Percentiles rank a stretch among this genome's conserved stretches.
phyloP scores from a whole-genome alignment of 2,113 vertebrate species.

The Cepphus grylle region DNA sequence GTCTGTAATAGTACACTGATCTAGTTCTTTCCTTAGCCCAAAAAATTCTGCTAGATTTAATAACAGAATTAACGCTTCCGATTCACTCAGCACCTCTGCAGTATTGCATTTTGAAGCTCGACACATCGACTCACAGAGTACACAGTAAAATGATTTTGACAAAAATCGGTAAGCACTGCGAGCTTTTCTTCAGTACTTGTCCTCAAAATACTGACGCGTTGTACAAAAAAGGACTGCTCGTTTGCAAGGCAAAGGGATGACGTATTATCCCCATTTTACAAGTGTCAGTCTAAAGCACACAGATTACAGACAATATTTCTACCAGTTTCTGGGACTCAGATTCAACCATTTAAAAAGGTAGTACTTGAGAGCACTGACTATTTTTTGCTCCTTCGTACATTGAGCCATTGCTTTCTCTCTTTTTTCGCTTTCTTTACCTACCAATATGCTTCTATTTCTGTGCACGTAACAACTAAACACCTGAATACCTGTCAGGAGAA shows the following conservation, averaged over 20 bases:
- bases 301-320: neutral
- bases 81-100: neutral
- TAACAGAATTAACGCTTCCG: too few species aligned
- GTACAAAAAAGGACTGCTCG: neutral
- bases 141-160: fast-evolving
- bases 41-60: neutral
- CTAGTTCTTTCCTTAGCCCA: neutral
- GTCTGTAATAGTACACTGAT: neutral
- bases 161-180: neutral
- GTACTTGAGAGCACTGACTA: too few species aligned
- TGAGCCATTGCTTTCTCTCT: neutral
- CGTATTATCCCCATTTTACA: neutral
- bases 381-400: neutral
- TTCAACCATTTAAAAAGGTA: neutral
- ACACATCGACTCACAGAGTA: fast-evolving
- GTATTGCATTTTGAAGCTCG: neutral
- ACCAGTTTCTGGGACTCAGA: neutral
- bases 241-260: neutral
- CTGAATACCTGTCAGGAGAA: neutral
- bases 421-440: neutral
- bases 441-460: neutral
- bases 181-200: neutral
- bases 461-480: too few species aligned
- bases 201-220: neutral
- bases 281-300: neutral